phyloP scores from a whole-genome alignment of 30 jellyfish, hydroid and myxozoan species.

The Hydra vulgaris region DNA sequence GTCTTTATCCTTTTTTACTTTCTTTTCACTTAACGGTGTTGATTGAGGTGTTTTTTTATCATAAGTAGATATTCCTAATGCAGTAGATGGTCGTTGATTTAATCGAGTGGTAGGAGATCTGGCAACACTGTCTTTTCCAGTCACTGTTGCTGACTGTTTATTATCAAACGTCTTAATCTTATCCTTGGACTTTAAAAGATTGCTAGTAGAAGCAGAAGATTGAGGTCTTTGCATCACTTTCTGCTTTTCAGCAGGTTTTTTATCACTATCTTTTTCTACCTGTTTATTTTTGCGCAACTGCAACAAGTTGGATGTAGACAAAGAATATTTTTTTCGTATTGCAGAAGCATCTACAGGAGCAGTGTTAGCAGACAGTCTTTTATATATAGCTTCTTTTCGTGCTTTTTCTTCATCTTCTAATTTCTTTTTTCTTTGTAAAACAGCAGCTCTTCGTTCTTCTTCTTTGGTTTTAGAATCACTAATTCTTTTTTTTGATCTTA shows the following conservation, averaged over 20 bases:
- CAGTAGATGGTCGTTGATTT: constrained; percentile 32
- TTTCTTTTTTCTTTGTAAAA: constrained; percentile 28
- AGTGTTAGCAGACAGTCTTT: constrained; percentile 16
- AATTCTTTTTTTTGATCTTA: constrained; percentile 11
- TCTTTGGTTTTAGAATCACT: constrained; percentile 12
- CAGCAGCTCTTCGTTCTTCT: constrained; percentile 34
- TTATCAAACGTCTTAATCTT: not conserved
- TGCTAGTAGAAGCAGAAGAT: constrained; percentile 26
- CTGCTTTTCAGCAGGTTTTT: constrained; percentile 18
- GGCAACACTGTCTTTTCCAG: not conserved
- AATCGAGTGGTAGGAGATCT: constrained; percentile 6
- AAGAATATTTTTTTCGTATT: constrained; percentile 13
- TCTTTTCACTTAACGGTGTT: constrained; percentile 1
- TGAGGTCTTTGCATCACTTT: constrained; percentile 5
- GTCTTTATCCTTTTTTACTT: not conserved
- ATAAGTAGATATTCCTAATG: constrained; percentile 16
- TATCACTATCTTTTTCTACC: constrained; percentile 19
- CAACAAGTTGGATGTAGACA: constrained; percentile 26
- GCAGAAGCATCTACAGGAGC: not conserved
- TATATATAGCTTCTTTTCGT: constrained; percentile 26
- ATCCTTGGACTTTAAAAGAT: constrained; percentile 1
- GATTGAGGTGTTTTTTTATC: constrained; percentile 27
- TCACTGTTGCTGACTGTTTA: constrained; percentile 11
- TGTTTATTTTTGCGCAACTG: constrained; percentile 14
- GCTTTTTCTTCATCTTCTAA: constrained; percentile 23